Evolutionary conservation across 2,888 invertebrate genomes (phyloP).

Genomic region (Diarsia mendica): DNA sequence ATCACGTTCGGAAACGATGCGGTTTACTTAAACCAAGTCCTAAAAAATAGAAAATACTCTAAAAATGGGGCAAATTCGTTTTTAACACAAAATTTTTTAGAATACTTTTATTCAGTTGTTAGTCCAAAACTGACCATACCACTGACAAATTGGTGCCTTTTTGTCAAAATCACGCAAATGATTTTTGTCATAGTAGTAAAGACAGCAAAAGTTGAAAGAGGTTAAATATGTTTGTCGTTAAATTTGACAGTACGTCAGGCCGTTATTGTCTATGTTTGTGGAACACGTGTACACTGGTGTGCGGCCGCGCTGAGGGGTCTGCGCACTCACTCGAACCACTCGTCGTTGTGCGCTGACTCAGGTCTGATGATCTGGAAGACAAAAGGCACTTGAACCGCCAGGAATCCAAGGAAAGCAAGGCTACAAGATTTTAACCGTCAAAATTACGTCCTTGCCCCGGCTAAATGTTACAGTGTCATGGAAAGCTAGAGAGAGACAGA

Average conservation of each 20-base stretch:
- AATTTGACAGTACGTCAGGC: conserved; percentile 23
- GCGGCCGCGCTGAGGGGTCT: conserved; percentile 87
- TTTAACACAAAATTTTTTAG: conserved; percentile 15
- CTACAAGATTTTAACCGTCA: neutral
- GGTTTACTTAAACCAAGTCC: conserved; percentile 29
- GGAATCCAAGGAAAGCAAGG: neutral
- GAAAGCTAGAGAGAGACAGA: neutral
- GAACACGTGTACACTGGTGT: conserved; percentile 81
- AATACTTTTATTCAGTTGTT: conserved; percentile 1
- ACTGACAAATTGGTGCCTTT: conserved; percentile 6
- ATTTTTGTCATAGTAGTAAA: conserved; percentile 2
- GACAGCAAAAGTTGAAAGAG: conserved; percentile 5
- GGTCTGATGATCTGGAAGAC: conserved; percentile 77
- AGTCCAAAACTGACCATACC: conserved; percentile 9
- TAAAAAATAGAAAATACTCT: conserved; percentile 23
- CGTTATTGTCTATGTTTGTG: conserved; percentile 64
- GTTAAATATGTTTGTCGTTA: neutral
- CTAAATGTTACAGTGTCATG: neutral
- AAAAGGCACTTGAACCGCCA: neutral
- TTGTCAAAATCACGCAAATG: conserved; percentile 17
- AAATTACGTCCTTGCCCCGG: neutral
- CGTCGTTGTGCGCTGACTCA: conserved; percentile 81
- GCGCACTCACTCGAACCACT: conserved; percentile 82
- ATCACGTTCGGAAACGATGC: conserved; percentile 18
- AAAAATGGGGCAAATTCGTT: conserved; percentile 56